phyloP scores from a whole-genome alignment of 2,888 invertebrate genomes.

The Panopea generosa region DNA sequence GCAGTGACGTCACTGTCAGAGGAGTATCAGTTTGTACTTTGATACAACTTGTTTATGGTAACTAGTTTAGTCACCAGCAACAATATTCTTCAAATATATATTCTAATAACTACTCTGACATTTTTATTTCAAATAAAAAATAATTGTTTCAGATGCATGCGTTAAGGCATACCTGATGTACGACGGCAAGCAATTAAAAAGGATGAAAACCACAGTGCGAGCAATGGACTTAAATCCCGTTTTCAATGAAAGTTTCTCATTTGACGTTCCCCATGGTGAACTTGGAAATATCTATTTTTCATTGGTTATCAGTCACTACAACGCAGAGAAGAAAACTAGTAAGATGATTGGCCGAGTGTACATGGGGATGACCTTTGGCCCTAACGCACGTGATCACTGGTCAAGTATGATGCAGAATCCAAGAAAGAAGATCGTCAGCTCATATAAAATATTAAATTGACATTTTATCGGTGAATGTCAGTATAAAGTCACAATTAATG shows the following conservation, averaged over 20 bases:
- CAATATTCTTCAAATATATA: too few species aligned
- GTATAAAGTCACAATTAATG: too few species aligned
- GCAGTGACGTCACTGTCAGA: too few species aligned
- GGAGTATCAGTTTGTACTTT: too few species aligned
- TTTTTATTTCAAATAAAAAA: too few species aligned
- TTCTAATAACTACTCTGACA: too few species aligned
- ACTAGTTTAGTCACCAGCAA: too few species aligned
- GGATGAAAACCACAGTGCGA: slow-evolving; percentile 73
- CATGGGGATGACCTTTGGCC: slow-evolving; percentile 75
- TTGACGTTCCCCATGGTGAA: slow-evolving; percentile 77
- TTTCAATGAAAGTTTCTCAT: slow-evolving; percentile 78
- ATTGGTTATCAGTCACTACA: slow-evolving; percentile 70
- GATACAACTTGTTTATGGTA: too few species aligned
- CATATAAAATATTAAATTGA: slow-evolving; percentile 68
- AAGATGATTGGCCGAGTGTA: slow-evolving; percentile 77
- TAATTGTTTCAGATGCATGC: slow-evolving; percentile 74
- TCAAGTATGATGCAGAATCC: slow-evolving; percentile 77
- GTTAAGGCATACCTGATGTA: slow-evolving; percentile 76
- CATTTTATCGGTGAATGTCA: too few species aligned
- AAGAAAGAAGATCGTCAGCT: slow-evolving; percentile 75
- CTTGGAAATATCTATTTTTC: slow-evolving; percentile 77
- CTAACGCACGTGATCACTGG: slow-evolving; percentile 74
- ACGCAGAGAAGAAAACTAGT: slow-evolving; percentile 61
- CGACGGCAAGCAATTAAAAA: slow-evolving; percentile 77
- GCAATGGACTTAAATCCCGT: slow-evolving; percentile 71